These are phyloP conservation scores for Drosophila equinoxialis DNA, from an alignment of 1,140 invertebrate species.

Conservation along the genomic window DNA sequence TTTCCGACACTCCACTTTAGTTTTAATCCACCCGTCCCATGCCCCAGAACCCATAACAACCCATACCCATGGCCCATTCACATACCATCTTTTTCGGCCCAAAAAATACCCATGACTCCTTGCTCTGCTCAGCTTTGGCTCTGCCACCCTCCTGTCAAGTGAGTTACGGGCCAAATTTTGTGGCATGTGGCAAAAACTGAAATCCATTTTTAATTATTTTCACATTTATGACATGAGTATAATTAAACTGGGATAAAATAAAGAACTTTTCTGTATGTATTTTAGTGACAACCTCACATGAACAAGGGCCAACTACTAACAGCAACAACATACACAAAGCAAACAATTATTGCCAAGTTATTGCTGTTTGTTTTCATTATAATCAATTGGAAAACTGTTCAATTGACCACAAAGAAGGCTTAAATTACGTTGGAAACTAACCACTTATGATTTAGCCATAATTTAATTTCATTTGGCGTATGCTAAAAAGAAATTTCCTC, in stretches of 20 bases:
- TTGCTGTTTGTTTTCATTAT: background rate
- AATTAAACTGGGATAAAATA: constrained; percentile 13
- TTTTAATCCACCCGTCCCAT: constrained; percentile 17
- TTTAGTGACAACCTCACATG: background rate
- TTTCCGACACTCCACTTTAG: constrained; percentile 37
- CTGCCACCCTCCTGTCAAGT: constrained; percentile 22
- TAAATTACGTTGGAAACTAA: background rate
- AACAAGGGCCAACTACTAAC: background rate
- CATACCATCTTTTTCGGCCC: background rate
- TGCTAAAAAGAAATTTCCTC: too few species aligned
- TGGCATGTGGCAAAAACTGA: constrained; percentile 39
- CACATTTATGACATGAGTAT: constrained; percentile 14
- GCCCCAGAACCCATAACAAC: background rate
- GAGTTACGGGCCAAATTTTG: constrained; percentile 27
- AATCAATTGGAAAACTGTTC: too few species aligned
- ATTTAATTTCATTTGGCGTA: background rate
- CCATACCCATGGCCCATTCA: constrained; percentile 3
- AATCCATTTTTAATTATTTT: constrained; percentile 59
- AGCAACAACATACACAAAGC: background rate
- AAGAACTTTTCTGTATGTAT: background rate
- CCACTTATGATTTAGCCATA: too few species aligned
- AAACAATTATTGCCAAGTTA: background rate
- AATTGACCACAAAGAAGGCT: background rate
- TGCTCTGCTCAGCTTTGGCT: background rate
- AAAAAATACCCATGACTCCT: background rate